Evolutionary conservation across 2,113 vertebrate genomes (phyloP).

Genomic region (Noctilio leporinus): DNA sequence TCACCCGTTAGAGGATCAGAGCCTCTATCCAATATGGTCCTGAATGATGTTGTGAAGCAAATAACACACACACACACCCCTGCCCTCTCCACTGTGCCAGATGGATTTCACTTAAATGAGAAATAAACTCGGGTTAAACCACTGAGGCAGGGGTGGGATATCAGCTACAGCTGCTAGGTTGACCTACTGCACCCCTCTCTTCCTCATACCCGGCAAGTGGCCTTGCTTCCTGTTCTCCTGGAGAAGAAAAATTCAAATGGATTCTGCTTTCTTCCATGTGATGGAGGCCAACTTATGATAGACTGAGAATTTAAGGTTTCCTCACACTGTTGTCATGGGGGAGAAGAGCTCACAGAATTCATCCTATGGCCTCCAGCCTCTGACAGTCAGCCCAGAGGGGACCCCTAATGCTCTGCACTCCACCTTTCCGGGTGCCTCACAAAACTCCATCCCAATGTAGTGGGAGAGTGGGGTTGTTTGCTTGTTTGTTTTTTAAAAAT

Average conservation of each 20-base stretch:
- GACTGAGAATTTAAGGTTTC: background rate
- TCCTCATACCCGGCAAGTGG: fast-evolving
- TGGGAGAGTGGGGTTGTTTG: too few species aligned
- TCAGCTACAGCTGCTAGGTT: background rate
- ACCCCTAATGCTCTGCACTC: background rate
- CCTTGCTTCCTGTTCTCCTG: background rate
- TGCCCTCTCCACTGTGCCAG: background rate
- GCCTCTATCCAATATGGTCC: background rate
- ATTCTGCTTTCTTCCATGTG: background rate
- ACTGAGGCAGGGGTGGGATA: fast-evolving
- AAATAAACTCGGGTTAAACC: background rate
- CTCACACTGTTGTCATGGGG: background rate
- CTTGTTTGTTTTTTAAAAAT: too few species aligned
- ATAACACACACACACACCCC: background rate
- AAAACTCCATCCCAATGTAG: background rate
- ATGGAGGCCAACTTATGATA: background rate
- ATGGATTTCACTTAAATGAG: background rate
- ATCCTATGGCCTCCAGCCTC: background rate
- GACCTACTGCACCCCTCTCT: too few species aligned
- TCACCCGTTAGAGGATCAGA: background rate
- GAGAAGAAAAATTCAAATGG: background rate
- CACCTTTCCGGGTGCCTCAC: background rate
- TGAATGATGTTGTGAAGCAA: background rate
- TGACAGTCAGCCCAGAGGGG: fast-evolving
- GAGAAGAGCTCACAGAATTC: background rate